Evolutionary conservation across 1,140 invertebrate genomes (phyloP).

Genomic region (Heliothis virescens): DNA sequence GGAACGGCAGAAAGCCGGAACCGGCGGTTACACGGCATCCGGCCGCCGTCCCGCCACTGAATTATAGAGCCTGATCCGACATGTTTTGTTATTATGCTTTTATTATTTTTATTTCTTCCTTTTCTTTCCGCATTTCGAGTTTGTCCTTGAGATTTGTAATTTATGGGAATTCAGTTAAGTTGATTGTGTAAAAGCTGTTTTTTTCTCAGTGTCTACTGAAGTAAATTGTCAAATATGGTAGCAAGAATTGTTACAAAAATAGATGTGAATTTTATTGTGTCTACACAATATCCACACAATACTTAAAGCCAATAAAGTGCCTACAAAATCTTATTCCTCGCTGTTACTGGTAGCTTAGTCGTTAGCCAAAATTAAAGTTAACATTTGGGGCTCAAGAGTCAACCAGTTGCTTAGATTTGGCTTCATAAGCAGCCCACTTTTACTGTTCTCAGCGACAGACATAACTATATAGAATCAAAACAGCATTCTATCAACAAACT

Average conservation of each 20-base stretch:
- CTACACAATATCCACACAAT: no score
- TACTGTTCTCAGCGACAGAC: background rate
- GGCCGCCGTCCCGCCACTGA: constrained; percentile 71
- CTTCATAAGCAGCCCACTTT: no score
- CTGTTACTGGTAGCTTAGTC: no score
- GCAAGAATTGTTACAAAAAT: no score
- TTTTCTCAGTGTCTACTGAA: background rate
- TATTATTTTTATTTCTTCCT: constrained; percentile 56
- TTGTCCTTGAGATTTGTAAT: constrained; percentile 8
- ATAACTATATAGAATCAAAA: background rate
- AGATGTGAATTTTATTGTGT: no score
- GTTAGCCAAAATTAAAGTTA: no score
- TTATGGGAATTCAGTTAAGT: background rate
- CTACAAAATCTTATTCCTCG: no score
- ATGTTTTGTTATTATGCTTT: constrained; percentile 64
- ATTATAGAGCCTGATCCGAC: constrained; percentile 72
- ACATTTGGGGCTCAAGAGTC: no score
- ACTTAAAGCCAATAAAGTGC: no score
- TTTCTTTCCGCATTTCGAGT: constrained; percentile 27
- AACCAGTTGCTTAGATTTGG: no score
- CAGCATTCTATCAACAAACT: background rate
- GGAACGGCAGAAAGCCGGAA: constrained; percentile 72
- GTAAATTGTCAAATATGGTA: no score
- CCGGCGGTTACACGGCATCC: constrained; percentile 73
- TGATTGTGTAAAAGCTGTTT: background rate